Conservation (phyloP, 1,140 invertebrate genomes). For the Akabosia matsudoensis region DNA sequence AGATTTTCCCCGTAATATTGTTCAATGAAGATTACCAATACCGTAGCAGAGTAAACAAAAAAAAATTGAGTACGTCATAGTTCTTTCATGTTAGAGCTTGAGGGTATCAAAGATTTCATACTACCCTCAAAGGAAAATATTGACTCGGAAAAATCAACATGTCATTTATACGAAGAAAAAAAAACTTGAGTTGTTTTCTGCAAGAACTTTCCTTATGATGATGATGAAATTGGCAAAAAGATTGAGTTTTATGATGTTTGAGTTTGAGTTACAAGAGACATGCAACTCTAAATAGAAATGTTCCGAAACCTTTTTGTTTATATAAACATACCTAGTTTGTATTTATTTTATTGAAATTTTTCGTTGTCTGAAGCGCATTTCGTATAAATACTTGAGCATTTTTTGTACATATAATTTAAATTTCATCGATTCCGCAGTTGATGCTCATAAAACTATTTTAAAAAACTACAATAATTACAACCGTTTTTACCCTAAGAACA, state of each 20-base stretch:
- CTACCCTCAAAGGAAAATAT: neutral
- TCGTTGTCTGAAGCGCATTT: neutral
- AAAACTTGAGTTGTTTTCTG: too few relatives aligned
- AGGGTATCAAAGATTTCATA: neutral
- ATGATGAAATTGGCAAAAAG: too few relatives aligned
- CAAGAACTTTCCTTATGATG: too few relatives aligned
- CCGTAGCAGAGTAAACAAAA: slow-evolving; percentile 1
- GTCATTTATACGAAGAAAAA: neutral
- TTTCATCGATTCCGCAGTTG: neutral
- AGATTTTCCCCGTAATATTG: too few relatives aligned
- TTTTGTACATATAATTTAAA: neutral
- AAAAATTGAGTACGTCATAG: slow-evolving; percentile 4
- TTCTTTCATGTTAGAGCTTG: slow-evolving; percentile 15
- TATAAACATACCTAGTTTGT: too few relatives aligned
- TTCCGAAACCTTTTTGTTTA: too few relatives aligned
- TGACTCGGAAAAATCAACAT: neutral
- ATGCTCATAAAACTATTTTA: neutral
- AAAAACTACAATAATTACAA: neutral
- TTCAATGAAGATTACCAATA: too few relatives aligned
- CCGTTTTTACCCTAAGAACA: neutral
- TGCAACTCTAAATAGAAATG: too few relatives aligned
- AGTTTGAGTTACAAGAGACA: too few relatives aligned
- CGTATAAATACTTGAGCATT: neutral
- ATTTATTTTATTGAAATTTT: neutral
- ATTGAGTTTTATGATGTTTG: too few relatives aligned